Evolutionary conservation across 2,797 vertebrate species (phyloP).

Genomic region (Thripadectes ignobilis): DNA sequence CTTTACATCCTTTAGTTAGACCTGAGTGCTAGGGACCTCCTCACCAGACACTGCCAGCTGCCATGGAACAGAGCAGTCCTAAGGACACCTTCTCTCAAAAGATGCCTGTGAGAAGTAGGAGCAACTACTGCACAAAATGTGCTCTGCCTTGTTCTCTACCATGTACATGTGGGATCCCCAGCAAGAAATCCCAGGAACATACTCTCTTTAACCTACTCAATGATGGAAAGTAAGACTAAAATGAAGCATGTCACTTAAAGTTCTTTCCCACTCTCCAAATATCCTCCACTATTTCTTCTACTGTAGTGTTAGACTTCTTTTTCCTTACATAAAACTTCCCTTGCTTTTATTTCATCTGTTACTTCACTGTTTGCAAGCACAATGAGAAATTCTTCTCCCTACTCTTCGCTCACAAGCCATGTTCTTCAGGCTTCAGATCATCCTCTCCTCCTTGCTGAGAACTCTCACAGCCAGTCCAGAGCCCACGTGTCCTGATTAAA

Average conservation of each 20-base stretch:
- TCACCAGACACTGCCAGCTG: not conserved
- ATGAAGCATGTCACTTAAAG: not conserved
- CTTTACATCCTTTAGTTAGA: not conserved
- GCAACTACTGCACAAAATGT: not conserved
- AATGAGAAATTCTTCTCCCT: not conserved
- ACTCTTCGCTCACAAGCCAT: not conserved
- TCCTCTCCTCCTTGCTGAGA: fast-evolving
- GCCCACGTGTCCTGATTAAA: not conserved
- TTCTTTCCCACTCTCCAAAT: not conserved
- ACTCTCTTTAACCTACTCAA: not conserved
- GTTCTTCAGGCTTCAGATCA: not conserved
- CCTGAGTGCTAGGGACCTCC: not conserved
- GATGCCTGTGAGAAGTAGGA: not conserved
- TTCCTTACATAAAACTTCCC: not conserved
- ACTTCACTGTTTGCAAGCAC: not conserved
- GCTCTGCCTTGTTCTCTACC: not conserved
- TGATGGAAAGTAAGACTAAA: not conserved
- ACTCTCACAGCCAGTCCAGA: not conserved
- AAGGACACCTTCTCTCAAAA: not conserved
- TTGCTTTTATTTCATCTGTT: not conserved
- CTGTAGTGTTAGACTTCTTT: not conserved
- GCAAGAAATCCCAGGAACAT: not conserved
- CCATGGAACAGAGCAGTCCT: not conserved
- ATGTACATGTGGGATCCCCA: not conserved
- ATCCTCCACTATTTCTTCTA: not conserved